Evolutionary conservation across 92 coral and sea anemone species (phyloP).

Genomic region (Porites cylindrica): DNA sequence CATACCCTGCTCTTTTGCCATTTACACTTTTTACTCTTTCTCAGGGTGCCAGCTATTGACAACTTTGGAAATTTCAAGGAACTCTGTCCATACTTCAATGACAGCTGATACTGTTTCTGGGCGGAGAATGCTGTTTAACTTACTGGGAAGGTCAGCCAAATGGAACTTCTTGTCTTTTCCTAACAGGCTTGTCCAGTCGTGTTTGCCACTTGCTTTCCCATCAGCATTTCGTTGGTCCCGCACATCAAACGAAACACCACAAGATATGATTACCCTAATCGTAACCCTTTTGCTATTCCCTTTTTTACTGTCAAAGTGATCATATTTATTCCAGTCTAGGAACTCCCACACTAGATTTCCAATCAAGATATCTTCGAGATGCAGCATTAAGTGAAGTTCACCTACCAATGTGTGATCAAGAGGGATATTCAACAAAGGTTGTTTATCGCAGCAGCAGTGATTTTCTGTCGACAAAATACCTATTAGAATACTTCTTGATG

Average conservation of each 20-base stretch:
- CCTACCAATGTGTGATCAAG: slow-evolving; percentile 38
- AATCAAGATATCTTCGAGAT: slow-evolving; percentile 25
- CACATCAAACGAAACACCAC: slow-evolving; percentile 51
- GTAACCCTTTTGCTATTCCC: slow-evolving; percentile 13
- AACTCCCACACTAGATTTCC: slow-evolving; percentile 33
- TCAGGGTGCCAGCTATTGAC: slow-evolving; percentile 28
- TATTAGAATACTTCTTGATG: too few relatives aligned
- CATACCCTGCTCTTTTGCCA: too few relatives aligned
- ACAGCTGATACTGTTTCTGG: slow-evolving; percentile 47
- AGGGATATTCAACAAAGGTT: slow-evolving; percentile 30
- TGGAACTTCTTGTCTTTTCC: slow-evolving; percentile 48
- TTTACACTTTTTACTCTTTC: not conserved
- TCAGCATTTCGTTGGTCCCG: slow-evolving; percentile 64
- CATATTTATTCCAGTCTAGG: not conserved
- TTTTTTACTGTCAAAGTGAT: slow-evolving; percentile 17
- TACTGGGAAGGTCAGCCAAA: slow-evolving; percentile 8
- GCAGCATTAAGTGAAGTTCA: slow-evolving; percentile 44
- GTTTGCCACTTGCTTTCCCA: slow-evolving; percentile 60
- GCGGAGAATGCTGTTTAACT: not conserved
- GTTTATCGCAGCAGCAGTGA: slow-evolving; percentile 17
- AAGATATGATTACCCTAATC: not conserved
- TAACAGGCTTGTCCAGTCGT: slow-evolving; percentile 67
- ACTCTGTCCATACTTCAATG: slow-evolving; percentile 53
- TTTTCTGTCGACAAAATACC: not conserved
- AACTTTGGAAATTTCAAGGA: slow-evolving; percentile 48